Evolutionary conservation across 2,797 vertebrate species (phyloP).

Genomic region (Chelmon rostratus): DNA sequence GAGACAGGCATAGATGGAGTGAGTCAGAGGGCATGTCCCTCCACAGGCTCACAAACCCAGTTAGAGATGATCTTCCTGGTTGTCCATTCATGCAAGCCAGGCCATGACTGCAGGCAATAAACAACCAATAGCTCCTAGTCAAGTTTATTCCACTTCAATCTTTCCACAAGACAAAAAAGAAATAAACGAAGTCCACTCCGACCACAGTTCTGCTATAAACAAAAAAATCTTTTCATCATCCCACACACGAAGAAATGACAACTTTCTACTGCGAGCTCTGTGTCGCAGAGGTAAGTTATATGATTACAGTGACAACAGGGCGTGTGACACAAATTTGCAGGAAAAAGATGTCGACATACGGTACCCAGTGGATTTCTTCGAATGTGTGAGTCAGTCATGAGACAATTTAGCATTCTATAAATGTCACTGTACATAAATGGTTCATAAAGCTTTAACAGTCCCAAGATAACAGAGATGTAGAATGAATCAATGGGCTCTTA

Average conservation of each 20-base stretch:
- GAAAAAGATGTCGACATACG: neutral
- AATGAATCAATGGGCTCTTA: constrained; percentile 18
- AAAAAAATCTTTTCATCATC: constrained; percentile 1
- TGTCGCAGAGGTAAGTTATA: constrained; percentile 12
- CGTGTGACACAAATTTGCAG: constrained; percentile 9
- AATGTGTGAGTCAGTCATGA: constrained; percentile 29
- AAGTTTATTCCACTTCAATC: constrained; percentile 23
- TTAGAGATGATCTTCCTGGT: constrained; percentile 56
- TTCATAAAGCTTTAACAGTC: constrained; percentile 15
- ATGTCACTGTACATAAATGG: constrained; percentile 9
- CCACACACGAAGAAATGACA: neutral
- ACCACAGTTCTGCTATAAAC: neutral
- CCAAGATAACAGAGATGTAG: constrained; percentile 4
- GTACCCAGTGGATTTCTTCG: neutral
- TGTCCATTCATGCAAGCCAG: constrained; percentile 46
- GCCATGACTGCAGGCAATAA: constrained; percentile 39
- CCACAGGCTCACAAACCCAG: constrained; percentile 55
- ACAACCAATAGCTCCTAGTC: constrained; percentile 32
- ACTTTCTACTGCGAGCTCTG: neutral
- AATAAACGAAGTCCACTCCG: constrained; percentile 24
- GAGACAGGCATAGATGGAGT: constrained; percentile 52
- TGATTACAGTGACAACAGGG: constrained; percentile 20
- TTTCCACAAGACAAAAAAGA: constrained; percentile 22
- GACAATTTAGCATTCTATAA: constrained; percentile 13
- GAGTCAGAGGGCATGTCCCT: constrained; percentile 72